phyloP scores from a whole-genome alignment of 2,113 vertebrate genomes.

The Collichthys lucidus region DNA sequence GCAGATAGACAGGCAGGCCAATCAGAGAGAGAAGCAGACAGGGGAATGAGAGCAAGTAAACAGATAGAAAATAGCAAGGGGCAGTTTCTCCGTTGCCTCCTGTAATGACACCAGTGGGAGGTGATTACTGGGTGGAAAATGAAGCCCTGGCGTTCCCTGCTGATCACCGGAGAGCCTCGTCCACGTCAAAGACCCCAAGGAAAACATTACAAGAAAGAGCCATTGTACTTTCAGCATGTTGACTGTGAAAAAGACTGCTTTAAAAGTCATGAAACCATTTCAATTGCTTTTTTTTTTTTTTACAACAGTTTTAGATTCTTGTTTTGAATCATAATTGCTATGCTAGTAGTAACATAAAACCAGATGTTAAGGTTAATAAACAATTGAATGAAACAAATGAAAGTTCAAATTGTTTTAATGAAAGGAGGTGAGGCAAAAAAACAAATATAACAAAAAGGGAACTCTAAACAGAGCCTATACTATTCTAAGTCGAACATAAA shows the following conservation, averaged over 20 bases:
- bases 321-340: not conserved
- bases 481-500: too few species aligned
- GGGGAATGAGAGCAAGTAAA: conserved; percentile 5
- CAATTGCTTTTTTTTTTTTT: not conserved
- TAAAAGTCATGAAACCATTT: not conserved
- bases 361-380: too few species aligned
- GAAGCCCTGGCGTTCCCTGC: conserved; percentile 33
- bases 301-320: not conserved
- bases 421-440: too few species aligned
- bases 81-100: conserved; percentile 28
- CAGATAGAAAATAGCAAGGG: not conserved
- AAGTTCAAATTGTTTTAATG: too few species aligned
- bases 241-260: not conserved
- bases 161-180: conserved; percentile 23
- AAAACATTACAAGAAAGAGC: not conserved
- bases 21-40: not conserved
- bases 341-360: too few species aligned
- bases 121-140: conserved; percentile 61
- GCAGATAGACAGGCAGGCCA: not conserved
- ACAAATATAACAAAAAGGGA: too few species aligned
- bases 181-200: not conserved
- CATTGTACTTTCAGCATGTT: not conserved
- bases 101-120: conserved; percentile 51
- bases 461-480: too few species aligned
- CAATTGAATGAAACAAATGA: too few species aligned